Percentiles rank a stretch among this genome's conserved stretches.
Evolutionary conservation across 53 echinoderm and acorn worm species (phyloP).

Genomic region (Paracentrotus lividus): DNA sequence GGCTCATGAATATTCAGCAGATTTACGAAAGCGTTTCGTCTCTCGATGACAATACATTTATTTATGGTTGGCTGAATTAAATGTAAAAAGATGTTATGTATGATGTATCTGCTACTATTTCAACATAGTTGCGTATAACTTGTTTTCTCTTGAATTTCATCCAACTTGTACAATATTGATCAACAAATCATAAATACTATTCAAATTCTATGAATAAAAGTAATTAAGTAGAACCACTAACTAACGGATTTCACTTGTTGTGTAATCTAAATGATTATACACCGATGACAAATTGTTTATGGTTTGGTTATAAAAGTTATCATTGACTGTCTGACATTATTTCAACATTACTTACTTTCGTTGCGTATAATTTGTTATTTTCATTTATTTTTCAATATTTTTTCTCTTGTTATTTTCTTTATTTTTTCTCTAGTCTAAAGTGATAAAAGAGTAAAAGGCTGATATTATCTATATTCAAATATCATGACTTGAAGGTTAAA

Average conservation of each 20-base stretch:
- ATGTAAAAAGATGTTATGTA: neutral
- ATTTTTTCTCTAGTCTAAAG: too few species aligned
- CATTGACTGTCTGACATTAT: too few species aligned
- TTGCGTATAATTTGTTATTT: too few species aligned
- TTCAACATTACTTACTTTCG: too few species aligned
- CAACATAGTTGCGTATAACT: slow-evolving; percentile 27
- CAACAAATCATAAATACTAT: neutral
- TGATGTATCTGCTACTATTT: neutral
- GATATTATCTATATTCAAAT: too few species aligned
- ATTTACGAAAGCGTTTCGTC: slow-evolving; percentile 31
- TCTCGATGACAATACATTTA: slow-evolving; percentile 7
- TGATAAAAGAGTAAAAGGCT: too few species aligned
- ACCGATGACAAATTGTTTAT: neutral
- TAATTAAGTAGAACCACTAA: neutral
- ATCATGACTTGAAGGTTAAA: too few species aligned
- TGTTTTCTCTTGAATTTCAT: neutral
- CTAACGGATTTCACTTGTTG: neutral
- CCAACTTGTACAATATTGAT: neutral
- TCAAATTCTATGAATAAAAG: neutral
- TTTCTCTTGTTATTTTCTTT: too few species aligned
- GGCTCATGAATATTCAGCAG: slow-evolving; percentile 9
- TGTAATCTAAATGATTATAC: slow-evolving; percentile 12
- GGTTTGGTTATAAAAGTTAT: too few species aligned
- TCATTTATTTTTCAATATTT: too few species aligned
- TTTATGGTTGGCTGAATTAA: neutral